A percentile compares a stretch with the other conserved stretches of the same genome.
Evolutionary conservation across 2,888 invertebrate genomes (phyloP).

Genomic region (Dasypogon diadema): DNA sequence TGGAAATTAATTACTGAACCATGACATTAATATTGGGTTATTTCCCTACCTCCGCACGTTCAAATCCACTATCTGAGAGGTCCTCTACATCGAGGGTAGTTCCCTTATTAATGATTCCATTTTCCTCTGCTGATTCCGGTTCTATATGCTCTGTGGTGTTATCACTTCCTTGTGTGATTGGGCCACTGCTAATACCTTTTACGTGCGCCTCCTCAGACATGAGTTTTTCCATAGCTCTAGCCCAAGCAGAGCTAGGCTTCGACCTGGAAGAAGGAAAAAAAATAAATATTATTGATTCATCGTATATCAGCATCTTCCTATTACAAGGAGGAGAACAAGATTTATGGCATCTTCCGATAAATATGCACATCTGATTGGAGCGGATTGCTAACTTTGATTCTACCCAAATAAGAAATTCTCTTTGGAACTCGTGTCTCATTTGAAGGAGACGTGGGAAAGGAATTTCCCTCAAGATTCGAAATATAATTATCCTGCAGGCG

Average conservation of each 20-base stretch:
- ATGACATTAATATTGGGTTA: conserved; percentile 6
- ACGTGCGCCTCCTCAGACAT: conserved; percentile 53
- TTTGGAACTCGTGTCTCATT: neutral
- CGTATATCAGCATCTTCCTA: neutral
- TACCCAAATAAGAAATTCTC: neutral
- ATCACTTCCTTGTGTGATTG: neutral
- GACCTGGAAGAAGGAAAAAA: conserved; percentile 35
- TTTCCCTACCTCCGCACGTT: conserved; percentile 61
- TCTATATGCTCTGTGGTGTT: conserved; percentile 11
- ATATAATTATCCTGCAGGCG: conserved; percentile 16
- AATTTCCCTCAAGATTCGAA: neutral
- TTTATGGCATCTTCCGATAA: neutral
- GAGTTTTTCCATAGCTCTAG: conserved; percentile 57
- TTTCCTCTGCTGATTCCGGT: conserved; percentile 29
- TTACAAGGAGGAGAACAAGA: neutral
- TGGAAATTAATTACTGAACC: neutral
- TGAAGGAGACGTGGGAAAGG: neutral
- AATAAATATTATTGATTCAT: conserved; percentile 15
- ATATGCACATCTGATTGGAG: neutral
- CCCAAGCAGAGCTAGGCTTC: conserved; percentile 52
- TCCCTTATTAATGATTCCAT: conserved; percentile 58
- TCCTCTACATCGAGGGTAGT: conserved; percentile 58
- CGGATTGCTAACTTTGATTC: neutral
- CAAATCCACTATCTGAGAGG: conserved; percentile 56
- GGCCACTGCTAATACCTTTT: conserved; percentile 45